Evolutionary conservation across 2,797 vertebrate species (phyloP).

Genomic region (Anguilla pacifica): DNA sequence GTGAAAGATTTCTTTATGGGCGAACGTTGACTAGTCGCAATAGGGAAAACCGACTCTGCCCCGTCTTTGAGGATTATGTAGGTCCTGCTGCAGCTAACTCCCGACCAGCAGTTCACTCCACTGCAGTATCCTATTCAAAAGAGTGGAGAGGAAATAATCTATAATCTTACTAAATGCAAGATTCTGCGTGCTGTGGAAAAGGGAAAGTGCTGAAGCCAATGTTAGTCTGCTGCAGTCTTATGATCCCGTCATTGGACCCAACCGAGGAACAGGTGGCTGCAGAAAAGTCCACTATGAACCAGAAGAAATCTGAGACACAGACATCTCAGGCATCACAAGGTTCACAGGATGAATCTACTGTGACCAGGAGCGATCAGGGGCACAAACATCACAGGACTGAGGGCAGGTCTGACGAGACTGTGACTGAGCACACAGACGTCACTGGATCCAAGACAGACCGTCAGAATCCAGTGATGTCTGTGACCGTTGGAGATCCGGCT

Average conservation of each 20-base stretch:
- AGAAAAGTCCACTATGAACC: not conserved
- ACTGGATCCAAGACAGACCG: not conserved
- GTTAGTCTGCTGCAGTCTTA: not conserved
- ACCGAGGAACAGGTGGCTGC: not conserved
- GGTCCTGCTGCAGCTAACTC: slow-evolving; percentile 36
- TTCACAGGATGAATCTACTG: not conserved
- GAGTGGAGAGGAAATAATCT: slow-evolving; percentile 39
- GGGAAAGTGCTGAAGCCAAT: not conserved
- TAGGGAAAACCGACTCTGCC: not conserved
- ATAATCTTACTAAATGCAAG: not conserved
- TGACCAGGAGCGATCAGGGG: not conserved
- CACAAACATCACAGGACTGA: not conserved
- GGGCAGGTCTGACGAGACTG: not conserved
- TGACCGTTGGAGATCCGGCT: not conserved
- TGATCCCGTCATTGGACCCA: not conserved
- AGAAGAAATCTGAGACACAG: not conserved
- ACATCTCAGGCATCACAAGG: too few species aligned
- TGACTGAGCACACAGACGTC: not conserved
- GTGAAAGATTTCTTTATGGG: not conserved
- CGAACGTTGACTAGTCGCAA: not conserved
- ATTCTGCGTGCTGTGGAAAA: not conserved
- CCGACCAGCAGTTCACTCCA: too few species aligned
- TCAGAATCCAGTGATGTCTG: not conserved
- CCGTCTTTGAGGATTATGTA: not conserved
- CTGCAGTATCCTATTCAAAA: slow-evolving; percentile 53